These are phyloP conservation scores for Acanthosepion lycidas DNA, from an alignment of 2,888 invertebrate genomes.

Conservation along the genomic window DNA sequence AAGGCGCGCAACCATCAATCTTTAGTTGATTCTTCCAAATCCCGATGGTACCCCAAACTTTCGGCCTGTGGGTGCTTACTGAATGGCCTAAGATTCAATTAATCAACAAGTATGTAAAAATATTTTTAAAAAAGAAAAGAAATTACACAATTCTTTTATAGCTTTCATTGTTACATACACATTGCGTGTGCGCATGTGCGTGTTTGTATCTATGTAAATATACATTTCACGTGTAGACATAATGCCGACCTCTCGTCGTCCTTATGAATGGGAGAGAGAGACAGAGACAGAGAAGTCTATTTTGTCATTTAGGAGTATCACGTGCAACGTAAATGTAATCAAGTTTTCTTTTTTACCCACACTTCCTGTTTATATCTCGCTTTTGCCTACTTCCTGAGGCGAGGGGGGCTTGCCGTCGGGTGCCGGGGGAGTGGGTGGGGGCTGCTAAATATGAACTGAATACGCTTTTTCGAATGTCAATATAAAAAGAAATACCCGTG, in stretches of 20 bases:
- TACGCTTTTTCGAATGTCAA: background rate
- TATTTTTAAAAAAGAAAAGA: too few relatives aligned
- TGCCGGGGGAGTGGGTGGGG: too few relatives aligned
- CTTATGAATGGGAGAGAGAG: background rate
- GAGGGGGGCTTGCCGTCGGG: background rate
- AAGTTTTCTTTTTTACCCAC: background rate
- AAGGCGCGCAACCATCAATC: too few relatives aligned
- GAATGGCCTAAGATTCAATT: too few relatives aligned
- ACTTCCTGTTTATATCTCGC: slow-evolving; percentile 23
- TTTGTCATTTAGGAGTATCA: background rate
- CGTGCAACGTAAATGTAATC: slow-evolving; percentile 8
- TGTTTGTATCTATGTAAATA: background rate
- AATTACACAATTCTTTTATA: too few relatives aligned
- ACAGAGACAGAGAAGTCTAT: background rate
- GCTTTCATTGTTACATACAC: background rate
- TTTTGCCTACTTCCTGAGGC: background rate
- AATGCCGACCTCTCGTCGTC: background rate
- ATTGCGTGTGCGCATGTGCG: background rate
- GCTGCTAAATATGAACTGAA: background rate
- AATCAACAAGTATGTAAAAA: too few relatives aligned
- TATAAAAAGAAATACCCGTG: background rate
- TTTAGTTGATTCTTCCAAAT: too few relatives aligned
- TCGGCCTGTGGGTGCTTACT: too few relatives aligned
- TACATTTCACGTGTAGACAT: background rate
- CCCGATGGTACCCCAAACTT: too few relatives aligned